Conservation (phyloP, 2,888 invertebrate species). For the Chrysolina americana region DNA sequence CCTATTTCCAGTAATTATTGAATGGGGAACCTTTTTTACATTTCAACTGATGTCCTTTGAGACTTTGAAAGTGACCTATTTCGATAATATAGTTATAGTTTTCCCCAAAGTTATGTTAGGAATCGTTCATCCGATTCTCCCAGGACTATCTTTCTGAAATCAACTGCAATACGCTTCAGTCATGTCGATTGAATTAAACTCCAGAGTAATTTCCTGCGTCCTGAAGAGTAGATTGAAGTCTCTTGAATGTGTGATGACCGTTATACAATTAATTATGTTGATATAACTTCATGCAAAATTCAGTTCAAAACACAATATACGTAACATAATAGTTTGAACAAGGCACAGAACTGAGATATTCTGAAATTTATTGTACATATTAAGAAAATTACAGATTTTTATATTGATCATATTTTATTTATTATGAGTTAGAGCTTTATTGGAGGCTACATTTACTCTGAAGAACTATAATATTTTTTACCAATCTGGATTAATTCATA, state of each 20-base stretch:
- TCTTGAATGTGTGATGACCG: constrained; percentile 28
- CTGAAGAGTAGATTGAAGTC: constrained; percentile 1
- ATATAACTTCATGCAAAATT: constrained; percentile 31
- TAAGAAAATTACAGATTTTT: constrained; percentile 44
- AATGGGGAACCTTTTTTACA: too few relatives aligned
- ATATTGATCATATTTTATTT: constrained; percentile 41
- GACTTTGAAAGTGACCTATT: too few relatives aligned
- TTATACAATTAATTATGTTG: constrained; percentile 27
- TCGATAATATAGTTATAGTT: too few relatives aligned
- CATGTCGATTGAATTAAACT: too few relatives aligned
- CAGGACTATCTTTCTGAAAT: too few relatives aligned
- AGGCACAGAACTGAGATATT: constrained; percentile 49
- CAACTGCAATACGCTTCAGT: too few relatives aligned
- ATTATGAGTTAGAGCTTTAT: constrained; percentile 37
- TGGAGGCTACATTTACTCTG: constrained; percentile 19
- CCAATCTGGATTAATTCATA: constrained; percentile 6
- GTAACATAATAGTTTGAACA: constrained; percentile 45
- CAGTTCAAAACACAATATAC: constrained; percentile 48
- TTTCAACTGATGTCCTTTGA: too few relatives aligned
- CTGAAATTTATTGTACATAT: constrained; percentile 43
- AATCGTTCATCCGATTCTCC: too few relatives aligned
- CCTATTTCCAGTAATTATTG: too few relatives aligned
- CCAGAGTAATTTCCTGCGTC: too few relatives aligned
- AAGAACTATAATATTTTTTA: constrained; percentile 17
- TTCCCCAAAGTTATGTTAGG: too few relatives aligned